Percentiles rank a stretch among this genome's conserved stretches.
Conservation (phyloP, 2,113 vertebrate species). For the Dipodomys merriami region DNA sequence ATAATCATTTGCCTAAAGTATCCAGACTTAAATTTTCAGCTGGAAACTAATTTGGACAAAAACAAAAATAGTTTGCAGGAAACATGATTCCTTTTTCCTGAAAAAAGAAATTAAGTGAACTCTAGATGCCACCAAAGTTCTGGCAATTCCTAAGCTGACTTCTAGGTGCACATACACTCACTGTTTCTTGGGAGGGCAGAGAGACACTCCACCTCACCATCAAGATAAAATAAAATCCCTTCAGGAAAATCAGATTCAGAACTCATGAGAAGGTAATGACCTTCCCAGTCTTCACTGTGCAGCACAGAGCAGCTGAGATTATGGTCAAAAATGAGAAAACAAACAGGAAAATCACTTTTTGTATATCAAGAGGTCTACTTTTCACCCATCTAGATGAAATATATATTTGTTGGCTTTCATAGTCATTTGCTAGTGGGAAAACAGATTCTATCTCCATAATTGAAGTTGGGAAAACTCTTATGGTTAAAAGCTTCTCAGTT, state of each 20-base stretch:
- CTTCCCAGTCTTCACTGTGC: not conserved
- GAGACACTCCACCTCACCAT: rapidly evolving
- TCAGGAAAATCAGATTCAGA: not conserved
- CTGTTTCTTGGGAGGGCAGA: not conserved
- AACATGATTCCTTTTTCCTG: not conserved
- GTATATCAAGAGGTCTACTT: not conserved
- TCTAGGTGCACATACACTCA: not conserved
- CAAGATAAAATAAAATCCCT: not conserved
- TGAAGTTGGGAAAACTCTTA: not conserved
- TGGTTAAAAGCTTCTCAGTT: not conserved
- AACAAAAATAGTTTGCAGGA: not conserved
- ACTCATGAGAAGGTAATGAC: not conserved
- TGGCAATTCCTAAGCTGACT: not conserved
- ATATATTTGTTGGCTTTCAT: not conserved
- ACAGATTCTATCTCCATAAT: conserved; percentile 16
- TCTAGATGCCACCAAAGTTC: not conserved
- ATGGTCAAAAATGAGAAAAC: not conserved
- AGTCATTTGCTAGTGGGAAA: not conserved
- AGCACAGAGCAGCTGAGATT: not conserved
- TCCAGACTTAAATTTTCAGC: not conserved
- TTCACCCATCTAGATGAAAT: not conserved
- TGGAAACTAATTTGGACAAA: conserved; percentile 11
- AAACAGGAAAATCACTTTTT: not conserved
- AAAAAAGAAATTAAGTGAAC: not conserved
- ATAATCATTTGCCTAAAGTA: conserved; percentile 11